A percentile compares a stretch with the other conserved stretches of the same genome.
Conservation (phyloP, 2,888 invertebrate genomes). For the Scaptomyza reducta region DNA sequence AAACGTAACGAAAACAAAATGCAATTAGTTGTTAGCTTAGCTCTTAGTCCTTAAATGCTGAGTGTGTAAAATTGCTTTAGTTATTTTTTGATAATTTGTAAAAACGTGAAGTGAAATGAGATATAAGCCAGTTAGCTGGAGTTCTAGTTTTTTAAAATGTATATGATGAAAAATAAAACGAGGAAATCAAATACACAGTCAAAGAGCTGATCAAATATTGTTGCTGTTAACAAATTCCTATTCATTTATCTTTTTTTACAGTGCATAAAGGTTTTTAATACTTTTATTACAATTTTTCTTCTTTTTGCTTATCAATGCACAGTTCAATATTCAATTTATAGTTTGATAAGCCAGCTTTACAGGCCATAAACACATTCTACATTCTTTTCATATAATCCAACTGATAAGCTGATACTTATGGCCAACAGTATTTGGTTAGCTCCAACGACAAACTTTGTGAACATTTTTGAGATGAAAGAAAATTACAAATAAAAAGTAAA, state of each 20-base stretch:
- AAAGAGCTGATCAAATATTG: constrained; percentile 46
- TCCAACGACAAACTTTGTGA: constrained; percentile 57
- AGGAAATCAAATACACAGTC: not conserved
- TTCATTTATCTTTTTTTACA: not conserved
- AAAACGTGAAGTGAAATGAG: constrained; percentile 49
- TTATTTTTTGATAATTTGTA: constrained; percentile 75
- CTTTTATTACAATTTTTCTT: constrained; percentile 1
- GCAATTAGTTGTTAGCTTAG: constrained; percentile 64
- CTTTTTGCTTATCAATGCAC: constrained; percentile 16
- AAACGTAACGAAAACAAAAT: too few species aligned
- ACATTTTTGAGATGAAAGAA: constrained; percentile 56
- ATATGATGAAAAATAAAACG: constrained; percentile 48
- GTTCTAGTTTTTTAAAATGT: constrained; percentile 71
- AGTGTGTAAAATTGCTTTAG: constrained; percentile 68
- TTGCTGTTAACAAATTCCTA: constrained; percentile 32
- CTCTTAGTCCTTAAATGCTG: constrained; percentile 52
- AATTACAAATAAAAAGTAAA: constrained; percentile 7
- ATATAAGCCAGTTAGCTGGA: constrained; percentile 39
- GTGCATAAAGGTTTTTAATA: not conserved
- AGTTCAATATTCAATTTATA: constrained; percentile 20
- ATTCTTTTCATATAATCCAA: constrained; percentile 12
- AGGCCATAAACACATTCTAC: constrained; percentile 26
- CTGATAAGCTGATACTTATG: constrained; percentile 30
- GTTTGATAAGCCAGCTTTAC: constrained; percentile 30
- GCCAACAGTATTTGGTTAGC: constrained; percentile 51